Evolutionary conservation across 2,888 invertebrate genomes (phyloP).

Genomic region (Leptopterna dolabrata): DNA sequence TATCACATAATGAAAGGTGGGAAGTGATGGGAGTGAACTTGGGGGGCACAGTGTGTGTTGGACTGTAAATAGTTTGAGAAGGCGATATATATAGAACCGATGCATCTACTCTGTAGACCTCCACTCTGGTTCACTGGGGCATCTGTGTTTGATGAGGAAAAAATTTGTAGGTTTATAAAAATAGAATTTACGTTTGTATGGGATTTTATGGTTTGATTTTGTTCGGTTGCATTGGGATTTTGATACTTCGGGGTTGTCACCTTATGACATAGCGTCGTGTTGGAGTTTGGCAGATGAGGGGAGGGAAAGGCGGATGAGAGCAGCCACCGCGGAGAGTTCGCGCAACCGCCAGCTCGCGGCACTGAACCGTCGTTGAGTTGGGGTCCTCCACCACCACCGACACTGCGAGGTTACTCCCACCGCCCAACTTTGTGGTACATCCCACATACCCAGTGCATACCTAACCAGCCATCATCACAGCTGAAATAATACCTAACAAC

Average conservation of each 20-base stretch:
- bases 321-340: conserved; percentile 8
- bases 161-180: neutral
- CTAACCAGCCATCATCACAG: too few species aligned
- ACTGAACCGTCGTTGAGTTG: neutral
- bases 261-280: conserved; percentile 33
- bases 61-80: conserved; percentile 53
- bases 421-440: neutral
- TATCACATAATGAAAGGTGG: conserved; percentile 44
- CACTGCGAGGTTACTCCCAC: neutral
- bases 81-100: conserved; percentile 34
- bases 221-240: neutral
- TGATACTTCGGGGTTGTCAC: neutral
- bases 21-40: conserved; percentile 35
- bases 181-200: neutral
- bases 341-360: conserved; percentile 37
- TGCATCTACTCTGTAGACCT: conserved; percentile 34
- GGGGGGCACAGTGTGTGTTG: conserved; percentile 47
- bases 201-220: neutral
- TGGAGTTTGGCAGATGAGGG: conserved; percentile 17
- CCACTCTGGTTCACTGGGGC: conserved; percentile 51
- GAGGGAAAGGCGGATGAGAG: neutral
- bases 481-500: too few species aligned
- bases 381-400: neutral
- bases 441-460: too few species aligned
- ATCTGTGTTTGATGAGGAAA: neutral